Conservation (phyloP, 2,797 vertebrate genomes). For the Cryptoprocta ferox region DNA sequence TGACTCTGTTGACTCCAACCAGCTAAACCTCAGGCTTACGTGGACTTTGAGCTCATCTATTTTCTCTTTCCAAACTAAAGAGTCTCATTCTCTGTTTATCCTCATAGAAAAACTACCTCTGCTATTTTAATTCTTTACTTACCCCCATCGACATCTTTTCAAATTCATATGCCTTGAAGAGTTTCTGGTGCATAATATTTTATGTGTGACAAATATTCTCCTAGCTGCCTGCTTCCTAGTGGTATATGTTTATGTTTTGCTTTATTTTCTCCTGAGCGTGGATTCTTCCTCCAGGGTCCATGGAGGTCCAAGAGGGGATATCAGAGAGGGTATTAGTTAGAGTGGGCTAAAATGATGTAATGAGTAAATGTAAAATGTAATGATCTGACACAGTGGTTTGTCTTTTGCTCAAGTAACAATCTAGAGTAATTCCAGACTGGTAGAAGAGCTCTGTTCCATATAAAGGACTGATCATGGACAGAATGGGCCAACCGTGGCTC, state of each 20-base stretch:
- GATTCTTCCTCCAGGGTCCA: not conserved
- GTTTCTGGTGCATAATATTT: not conserved
- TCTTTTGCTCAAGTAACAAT: not conserved
- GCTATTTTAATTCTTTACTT: constrained; percentile 9
- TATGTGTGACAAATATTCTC: not conserved
- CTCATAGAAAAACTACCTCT: not conserved
- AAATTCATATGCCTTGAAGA: not conserved
- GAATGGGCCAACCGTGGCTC: not conserved
- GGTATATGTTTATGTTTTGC: no score
- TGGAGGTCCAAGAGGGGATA: not conserved
- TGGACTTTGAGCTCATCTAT: not conserved
- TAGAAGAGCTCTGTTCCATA: not conserved
- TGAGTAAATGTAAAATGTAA: not conserved
- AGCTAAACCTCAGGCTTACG: not conserved
- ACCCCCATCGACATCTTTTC: not conserved
- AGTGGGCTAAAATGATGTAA: not conserved
- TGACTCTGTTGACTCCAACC: not conserved
- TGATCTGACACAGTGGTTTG: not conserved
- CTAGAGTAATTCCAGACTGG: not conserved
- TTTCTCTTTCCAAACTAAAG: not conserved
- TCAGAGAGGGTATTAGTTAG: not conserved
- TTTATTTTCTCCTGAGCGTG: not conserved
- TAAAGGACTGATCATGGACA: not conserved
- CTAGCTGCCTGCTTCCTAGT: not conserved
- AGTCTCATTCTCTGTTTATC: not conserved